Evolutionary conservation across 2,113 vertebrate genomes (phyloP), one percentile per base, ranked within the genome.

Genomic region (Nothobranchius kuhntae): DNA sequence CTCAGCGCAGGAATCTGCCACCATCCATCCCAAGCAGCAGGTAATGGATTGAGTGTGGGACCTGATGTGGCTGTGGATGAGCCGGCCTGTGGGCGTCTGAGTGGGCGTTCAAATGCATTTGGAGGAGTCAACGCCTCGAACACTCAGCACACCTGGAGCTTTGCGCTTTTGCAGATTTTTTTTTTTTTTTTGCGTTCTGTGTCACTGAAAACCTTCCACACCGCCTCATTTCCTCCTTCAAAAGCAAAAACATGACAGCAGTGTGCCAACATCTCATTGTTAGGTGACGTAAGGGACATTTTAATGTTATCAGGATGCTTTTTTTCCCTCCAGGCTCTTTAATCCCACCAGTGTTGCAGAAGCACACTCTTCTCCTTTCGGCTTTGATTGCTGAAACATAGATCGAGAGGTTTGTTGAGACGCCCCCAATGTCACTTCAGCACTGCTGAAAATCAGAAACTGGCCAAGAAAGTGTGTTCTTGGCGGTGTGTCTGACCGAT

Each of bases 51-150:
- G 75, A 78, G 79, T 36, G 30, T 61, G 13, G 77, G 73, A 84
- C 77, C 79, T 82, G 80, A 82, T 82, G 77, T 65, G 77, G 83
- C 80, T 87, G 56, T 81, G 79, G 82, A 89, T 86, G 87, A 91
- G 84, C 76, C 77, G 61, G 54, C 60, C 68, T 9, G 85, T 88
- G 70, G 88, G 86, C 64, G 88, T 89, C 73, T 70, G 81, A 86
- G 90, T 89, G 86, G 87, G 90, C 59, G 88, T 83, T 83, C 68
- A 82, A 90, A 87, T 85, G 74, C 82, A 88, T 87, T 72, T 70
- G 9, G 60, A 78, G 78, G 52, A 72, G 68, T 78, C 38, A 45
- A 45, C 10, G 73, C 72, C 71, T 81, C 42, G 82, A 89, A 88
- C 81, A 91, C 71, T 84, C 38, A 73, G 76, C 78, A 84, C 87